Evolutionary conservation across 2,113 vertebrate genomes (phyloP).

Genomic region (Amia ocellicauda): DNA sequence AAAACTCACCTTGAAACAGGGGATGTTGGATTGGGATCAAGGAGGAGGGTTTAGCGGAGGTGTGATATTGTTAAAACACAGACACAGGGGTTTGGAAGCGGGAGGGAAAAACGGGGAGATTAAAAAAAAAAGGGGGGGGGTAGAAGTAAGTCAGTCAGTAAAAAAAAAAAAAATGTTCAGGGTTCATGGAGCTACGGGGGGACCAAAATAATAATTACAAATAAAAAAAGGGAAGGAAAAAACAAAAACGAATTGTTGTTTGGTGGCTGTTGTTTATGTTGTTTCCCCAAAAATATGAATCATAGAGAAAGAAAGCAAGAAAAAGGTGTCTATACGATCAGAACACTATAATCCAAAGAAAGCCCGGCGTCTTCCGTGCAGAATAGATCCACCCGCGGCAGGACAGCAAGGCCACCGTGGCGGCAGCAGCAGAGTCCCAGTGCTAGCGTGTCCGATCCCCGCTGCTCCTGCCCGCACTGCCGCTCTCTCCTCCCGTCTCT

Average conservation of each 20-base stretch:
- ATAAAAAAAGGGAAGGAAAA: background rate
- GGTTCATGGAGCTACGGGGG: conserved; percentile 15
- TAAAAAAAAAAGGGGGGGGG: conserved; percentile 40
- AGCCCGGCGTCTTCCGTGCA: conserved; percentile 4
- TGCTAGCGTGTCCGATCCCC: background rate
- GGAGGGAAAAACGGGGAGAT: conserved; percentile 30
- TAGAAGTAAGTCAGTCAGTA: conserved; percentile 15
- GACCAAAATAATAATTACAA: conserved; percentile 10
- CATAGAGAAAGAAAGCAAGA: too few species aligned
- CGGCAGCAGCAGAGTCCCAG: background rate
- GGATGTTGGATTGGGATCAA: conserved; percentile 58
- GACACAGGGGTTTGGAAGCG: conserved; percentile 50
- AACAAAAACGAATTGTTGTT: too few species aligned
- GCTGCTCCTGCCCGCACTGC: background rate
- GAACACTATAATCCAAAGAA: conserved; percentile 17
- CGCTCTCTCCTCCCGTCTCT: background rate
- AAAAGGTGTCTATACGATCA: too few species aligned
- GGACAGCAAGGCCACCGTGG: background rate
- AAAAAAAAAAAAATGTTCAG: conserved; percentile 14
- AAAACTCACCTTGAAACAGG: conserved; percentile 62
- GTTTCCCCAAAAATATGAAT: background rate
- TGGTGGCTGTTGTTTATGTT: too few species aligned
- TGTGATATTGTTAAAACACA: conserved; percentile 52
- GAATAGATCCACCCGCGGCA: background rate
- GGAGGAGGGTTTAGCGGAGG: conserved; percentile 53